These are phyloP conservation scores for Heliothis virescens DNA, from an alignment of 1,140 invertebrate genomes.

Conservation along the genomic window DNA sequence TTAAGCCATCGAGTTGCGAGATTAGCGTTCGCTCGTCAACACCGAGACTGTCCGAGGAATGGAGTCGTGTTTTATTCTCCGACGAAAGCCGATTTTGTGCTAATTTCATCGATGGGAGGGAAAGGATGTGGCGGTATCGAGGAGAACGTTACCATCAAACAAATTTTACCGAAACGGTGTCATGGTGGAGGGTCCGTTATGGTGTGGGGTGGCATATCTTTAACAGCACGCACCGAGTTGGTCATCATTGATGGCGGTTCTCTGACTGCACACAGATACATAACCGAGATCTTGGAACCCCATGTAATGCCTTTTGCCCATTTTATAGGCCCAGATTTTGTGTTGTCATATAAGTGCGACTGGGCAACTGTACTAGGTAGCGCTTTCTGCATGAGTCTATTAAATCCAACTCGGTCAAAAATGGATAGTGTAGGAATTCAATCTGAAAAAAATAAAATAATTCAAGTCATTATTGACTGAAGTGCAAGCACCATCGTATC, in stretches of 20 bases:
- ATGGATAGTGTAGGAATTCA: too few species aligned
- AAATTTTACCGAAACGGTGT: not conserved
- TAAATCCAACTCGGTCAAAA: too few species aligned
- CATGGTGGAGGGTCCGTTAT: not conserved
- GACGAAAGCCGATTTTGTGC: not conserved
- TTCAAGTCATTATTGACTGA: too few species aligned
- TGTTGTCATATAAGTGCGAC: too few species aligned
- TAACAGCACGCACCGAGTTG: not conserved
- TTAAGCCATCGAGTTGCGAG: not conserved
- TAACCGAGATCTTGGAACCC: not conserved
- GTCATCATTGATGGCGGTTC: not conserved
- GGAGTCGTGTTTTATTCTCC: not conserved
- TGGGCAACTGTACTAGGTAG: too few species aligned
- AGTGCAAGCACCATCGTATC: too few species aligned
- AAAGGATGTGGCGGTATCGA: not conserved
- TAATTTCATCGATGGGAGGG: not conserved
- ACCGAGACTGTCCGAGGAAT: not conserved
- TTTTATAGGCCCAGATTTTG: not conserved
- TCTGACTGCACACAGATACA: not conserved
- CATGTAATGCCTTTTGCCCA: conserved; percentile 1
- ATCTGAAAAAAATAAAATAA: too few species aligned
- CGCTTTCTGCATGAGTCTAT: too few species aligned
- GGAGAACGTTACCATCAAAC: not conserved
- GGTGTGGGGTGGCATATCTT: not conserved
- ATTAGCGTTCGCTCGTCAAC: conserved; percentile 22